Evolutionary conservation across 2,113 vertebrate genomes (phyloP).

Genomic region (Oryzias celebensis): DNA sequence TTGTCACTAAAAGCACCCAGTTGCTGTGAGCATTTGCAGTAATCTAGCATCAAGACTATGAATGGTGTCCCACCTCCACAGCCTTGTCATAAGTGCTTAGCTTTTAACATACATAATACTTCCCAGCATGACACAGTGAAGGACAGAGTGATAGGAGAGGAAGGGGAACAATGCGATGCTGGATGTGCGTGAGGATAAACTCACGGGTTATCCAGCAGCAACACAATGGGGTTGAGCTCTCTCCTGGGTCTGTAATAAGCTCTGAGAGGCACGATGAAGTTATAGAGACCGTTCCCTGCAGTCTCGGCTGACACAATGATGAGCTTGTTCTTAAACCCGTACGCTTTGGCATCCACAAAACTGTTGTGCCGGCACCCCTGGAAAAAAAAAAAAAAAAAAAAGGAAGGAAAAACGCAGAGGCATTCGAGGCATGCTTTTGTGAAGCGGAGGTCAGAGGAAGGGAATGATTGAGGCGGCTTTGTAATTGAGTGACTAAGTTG

Average conservation of each 20-base stretch:
- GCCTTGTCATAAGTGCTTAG: constrained; percentile 45
- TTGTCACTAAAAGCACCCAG: constrained; percentile 56
- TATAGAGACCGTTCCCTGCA: constrained; percentile 95
- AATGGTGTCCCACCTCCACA: constrained; percentile 63
- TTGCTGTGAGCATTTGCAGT: constrained; percentile 36
- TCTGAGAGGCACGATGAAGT: constrained; percentile 96
- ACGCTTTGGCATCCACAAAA: constrained; percentile 94
- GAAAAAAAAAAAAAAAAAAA: neutral
- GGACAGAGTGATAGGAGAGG: constrained; percentile 13
- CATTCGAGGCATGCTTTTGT: constrained; percentile 24
- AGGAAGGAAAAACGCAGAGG: neutral
- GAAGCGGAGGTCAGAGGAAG: constrained; percentile 22
- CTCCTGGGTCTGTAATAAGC: constrained; percentile 95
- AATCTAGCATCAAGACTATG: constrained; percentile 50
- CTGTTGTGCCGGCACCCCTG: constrained; percentile 96
- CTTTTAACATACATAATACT: constrained; percentile 22
- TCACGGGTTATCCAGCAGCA: constrained; percentile 96
- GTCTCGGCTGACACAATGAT: constrained; percentile 98
- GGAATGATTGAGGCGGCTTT: constrained; percentile 27
- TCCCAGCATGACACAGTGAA: constrained; percentile 21
- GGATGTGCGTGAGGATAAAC: constrained; percentile 52
- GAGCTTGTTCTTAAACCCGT: constrained; percentile 96
- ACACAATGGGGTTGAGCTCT: constrained; percentile 93
- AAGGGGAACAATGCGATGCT: constrained; percentile 3
- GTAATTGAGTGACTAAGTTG: constrained; percentile 55